Evolutionary conservation across 2,888 invertebrate genomes (phyloP), one percentile per base, ranked within the genome.

Genomic region (Chaetoderma sp.): DNA sequence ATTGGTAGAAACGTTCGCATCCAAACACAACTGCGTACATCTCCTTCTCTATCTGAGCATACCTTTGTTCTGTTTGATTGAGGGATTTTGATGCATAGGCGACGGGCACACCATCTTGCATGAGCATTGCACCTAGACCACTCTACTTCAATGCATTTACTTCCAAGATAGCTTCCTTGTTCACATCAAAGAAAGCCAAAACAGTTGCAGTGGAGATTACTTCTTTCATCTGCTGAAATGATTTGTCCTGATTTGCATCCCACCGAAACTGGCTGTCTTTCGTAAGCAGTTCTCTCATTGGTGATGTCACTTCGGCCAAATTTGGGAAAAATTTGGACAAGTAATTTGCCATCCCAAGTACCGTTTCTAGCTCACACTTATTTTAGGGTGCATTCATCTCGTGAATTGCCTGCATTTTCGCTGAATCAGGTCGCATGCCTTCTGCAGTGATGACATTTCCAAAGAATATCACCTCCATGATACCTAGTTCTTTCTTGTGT

Each of bases 1-100:
- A 67, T 3, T 59, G 65, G 36, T 66, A 64, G 30, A 68, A 70
- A 23, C 55, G 32, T 49, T 63, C 44, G 21, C 57, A 52, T 2
- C 62, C 72, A 32, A 68, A 70, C 0, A 73, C 72, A n/a, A 62
- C 55, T 30, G 66, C 71, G 13, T 72, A 39, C 6, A 63, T 52
- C 45, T 73, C 68, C 25, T 63, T 56, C 44, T 72, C 67, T 1
- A 68, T 73, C 27, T 65, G 52, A 8, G 64, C 69, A 52, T 65
- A 65, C 16, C 63, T 47, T 16, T 32, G n/a, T 32, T 45, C 67
- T 13, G 44, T 42, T 36, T 68, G 61, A 5, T 60, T 52, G 21
- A 71, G 52, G 13, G 44, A 30, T 56, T 70, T 61, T 18, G 62
- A 63, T 4, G 61, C 66, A 39, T 54, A 64, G 8, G 67, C 65